phyloP scores from a whole-genome alignment of 2,888 invertebrate species.

The Melinaea marsaeus region DNA sequence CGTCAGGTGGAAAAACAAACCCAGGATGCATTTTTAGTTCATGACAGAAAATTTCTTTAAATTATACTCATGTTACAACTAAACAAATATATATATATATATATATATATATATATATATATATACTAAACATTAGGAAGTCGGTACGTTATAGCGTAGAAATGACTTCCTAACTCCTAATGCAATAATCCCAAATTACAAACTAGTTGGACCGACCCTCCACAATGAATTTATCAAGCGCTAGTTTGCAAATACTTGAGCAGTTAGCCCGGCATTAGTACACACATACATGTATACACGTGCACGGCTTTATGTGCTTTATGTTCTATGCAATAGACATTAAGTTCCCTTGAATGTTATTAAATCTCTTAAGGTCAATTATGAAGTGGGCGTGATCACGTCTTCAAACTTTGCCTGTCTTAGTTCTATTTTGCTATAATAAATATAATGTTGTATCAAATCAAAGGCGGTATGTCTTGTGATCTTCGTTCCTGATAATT shows the following conservation, averaged over 20 bases:
- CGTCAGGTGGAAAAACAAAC: no score
- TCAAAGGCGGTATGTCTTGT: background rate
- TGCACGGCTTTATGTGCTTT: background rate
- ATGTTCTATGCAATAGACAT: background rate
- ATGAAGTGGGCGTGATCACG: constrained; percentile 29
- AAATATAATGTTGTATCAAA: background rate
- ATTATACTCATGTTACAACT: no score
- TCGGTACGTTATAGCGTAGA: background rate
- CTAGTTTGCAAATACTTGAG: constrained; percentile 59
- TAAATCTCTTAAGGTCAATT: constrained; percentile 11
- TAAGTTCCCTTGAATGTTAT: background rate
- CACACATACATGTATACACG: constrained; percentile 22
- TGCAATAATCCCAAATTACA: constrained; percentile 24
- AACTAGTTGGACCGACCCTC: constrained; percentile 2
- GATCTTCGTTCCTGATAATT: background rate
- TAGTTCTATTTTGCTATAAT: constrained; percentile 32
- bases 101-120: no score
- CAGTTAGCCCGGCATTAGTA: constrained; percentile 47
- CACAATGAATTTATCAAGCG: constrained; percentile 51
- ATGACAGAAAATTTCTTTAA: no score
- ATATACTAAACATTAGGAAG: no score
- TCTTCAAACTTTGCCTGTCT: constrained; percentile 38
- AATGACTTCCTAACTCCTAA: constrained; percentile 13
- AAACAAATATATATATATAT: no score
- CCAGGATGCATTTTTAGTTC: no score